Evolutionary conservation across 2,888 invertebrate species (phyloP).

Genomic region (Cyclophora punctaria): DNA sequence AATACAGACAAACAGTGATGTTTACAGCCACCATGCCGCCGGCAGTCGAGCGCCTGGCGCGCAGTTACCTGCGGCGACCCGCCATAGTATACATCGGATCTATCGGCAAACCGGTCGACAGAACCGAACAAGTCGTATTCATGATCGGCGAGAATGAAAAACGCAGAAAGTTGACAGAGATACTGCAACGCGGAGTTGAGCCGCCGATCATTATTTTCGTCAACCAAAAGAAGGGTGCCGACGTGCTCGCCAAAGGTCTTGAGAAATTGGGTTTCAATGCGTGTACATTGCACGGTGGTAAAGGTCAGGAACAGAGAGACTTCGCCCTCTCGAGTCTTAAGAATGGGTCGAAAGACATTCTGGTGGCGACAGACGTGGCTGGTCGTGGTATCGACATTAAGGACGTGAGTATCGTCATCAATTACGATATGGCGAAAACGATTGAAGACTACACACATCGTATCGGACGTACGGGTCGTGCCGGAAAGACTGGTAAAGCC

Average conservation of each 20-base stretch:
- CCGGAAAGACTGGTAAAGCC: slow-evolving; percentile 97
- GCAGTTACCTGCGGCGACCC: slow-evolving; percentile 95
- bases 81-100: slow-evolving; percentile 98
- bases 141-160: slow-evolving; percentile 97
- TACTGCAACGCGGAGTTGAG: slow-evolving; percentile 90
- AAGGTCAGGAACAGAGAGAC: slow-evolving; percentile 99
- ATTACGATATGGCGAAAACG: slow-evolving; percentile 99
- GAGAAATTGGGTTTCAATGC: slow-evolving; percentile 98
- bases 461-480: slow-evolving; percentile 99
- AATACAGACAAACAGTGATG: slow-evolving; percentile 99
- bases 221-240: slow-evolving; percentile 99
- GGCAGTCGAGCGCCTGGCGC: slow-evolving; percentile 95
- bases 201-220: slow-evolving; percentile 99
- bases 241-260: slow-evolving; percentile 96
- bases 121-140: slow-evolving; percentile 97
- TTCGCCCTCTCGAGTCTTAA: slow-evolving; percentile 98
- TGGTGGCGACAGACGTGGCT: slow-evolving; percentile 99
- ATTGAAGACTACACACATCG: slow-evolving; percentile 99
- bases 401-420: slow-evolving; percentile 98
- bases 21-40: slow-evolving; percentile 99
- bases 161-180: slow-evolving; percentile 95
- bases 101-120: slow-evolving; percentile 96
- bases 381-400: slow-evolving; percentile 99
- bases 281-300: slow-evolving; percentile 98
- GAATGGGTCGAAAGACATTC: slow-evolving; percentile 95